These are phyloP conservation scores for Passer domesticus DNA, from an alignment of 2,113 vertebrate species.

Conservation along the genomic window DNA sequence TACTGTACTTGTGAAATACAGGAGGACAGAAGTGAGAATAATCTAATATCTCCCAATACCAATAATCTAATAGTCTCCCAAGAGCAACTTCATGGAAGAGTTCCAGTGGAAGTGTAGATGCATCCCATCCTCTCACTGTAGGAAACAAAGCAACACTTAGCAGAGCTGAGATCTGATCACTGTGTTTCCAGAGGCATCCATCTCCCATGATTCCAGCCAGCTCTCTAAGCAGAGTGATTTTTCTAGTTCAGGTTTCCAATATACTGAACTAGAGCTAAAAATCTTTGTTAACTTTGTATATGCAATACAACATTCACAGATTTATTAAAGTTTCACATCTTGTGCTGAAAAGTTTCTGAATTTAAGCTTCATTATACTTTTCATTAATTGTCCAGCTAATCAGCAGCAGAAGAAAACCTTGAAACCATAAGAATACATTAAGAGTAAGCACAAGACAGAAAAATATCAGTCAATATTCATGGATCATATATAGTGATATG, in stretches of 20 bases:
- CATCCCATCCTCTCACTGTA: background rate
- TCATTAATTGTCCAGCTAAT: background rate
- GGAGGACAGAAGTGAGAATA: background rate
- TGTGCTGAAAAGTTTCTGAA: background rate
- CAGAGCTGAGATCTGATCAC: background rate
- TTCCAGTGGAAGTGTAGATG: background rate
- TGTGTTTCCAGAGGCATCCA: background rate
- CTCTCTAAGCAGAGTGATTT: background rate
- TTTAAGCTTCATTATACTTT: background rate
- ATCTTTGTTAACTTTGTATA: too few species aligned
- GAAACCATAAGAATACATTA: background rate
- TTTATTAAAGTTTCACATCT: background rate
- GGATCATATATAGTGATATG: background rate
- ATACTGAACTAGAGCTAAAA: background rate
- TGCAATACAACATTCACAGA: fast-evolving
- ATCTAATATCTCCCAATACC: background rate
- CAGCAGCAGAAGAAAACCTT: background rate
- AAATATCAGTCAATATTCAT: background rate
- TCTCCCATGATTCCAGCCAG: background rate
- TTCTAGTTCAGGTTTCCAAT: background rate
- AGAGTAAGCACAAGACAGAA: background rate
- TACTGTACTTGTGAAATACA: fast-evolving
- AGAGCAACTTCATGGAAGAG: background rate
- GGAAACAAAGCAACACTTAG: background rate
- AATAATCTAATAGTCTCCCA: background rate